Conservation (phyloP, 2,888 invertebrate genomes). For the Scaeva pyrastri region DNA sequence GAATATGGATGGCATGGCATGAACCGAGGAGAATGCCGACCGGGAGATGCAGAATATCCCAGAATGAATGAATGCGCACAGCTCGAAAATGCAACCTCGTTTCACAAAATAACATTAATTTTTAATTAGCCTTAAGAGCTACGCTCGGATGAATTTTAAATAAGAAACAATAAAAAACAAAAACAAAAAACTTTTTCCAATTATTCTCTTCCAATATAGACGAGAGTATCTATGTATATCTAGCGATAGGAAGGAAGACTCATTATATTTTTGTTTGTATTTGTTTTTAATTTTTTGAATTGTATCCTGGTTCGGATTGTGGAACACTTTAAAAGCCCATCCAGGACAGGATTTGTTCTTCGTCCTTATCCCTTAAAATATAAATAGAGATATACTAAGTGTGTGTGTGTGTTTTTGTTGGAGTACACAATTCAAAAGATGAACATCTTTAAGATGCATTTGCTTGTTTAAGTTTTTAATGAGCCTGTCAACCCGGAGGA, state of each 20-base stretch:
- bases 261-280: background rate
- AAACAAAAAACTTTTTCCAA: conserved; percentile 28
- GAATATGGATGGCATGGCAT: background rate
- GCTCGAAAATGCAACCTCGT: conserved; percentile 18
- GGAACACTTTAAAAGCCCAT: background rate
- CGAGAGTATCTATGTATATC: no score
- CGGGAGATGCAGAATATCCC: background rate
- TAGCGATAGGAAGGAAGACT: background rate
- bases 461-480: conserved; percentile 45
- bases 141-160: conserved; percentile 36
- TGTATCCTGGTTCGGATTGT: background rate
- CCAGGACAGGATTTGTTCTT: background rate
- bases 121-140: conserved; percentile 53
- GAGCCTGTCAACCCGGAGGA: conserved; percentile 20
- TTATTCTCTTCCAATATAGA: background rate
- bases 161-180: no score
- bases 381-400: no score
- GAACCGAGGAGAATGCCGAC: background rate
- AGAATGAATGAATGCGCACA: background rate
- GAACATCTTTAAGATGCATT: background rate
- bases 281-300: background rate
- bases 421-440: background rate
- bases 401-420: background rate
- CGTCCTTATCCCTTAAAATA: background rate
- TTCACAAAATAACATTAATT: conserved; percentile 30